Conservation (phyloP, 2,888 invertebrate genomes). For the Drosophila pseudotalamancana region DNA sequence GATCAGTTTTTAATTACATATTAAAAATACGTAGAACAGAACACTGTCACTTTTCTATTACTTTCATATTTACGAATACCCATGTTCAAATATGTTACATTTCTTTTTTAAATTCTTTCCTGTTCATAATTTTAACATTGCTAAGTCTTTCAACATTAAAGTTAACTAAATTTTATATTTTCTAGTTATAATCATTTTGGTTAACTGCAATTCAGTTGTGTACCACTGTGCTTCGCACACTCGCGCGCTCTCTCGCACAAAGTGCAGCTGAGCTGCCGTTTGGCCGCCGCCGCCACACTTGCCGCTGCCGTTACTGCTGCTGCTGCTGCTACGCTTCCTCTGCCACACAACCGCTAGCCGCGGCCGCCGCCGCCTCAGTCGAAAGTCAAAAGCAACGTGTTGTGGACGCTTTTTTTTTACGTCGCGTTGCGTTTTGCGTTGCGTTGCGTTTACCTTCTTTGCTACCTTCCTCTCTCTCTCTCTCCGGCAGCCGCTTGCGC, state of each 20-base stretch:
- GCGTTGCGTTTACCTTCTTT: constrained; percentile 76
- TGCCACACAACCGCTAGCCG: constrained; percentile 74
- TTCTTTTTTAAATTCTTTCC: background rate
- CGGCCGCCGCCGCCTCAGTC: constrained; percentile 77
- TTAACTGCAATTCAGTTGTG: background rate
- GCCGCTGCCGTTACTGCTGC: constrained; percentile 61
- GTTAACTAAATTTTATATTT: background rate
- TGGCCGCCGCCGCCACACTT: constrained; percentile 64
- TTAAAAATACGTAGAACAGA: background rate
- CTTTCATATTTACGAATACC: background rate
- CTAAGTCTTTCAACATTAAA: background rate
- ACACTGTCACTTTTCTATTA: background rate
- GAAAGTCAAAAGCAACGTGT: constrained; percentile 80
- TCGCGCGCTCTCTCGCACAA: constrained; percentile 71
- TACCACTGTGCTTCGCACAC: constrained; percentile 50
- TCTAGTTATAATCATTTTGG: constrained; percentile 5
- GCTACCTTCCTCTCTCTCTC: constrained; percentile 46
- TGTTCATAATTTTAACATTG: background rate
- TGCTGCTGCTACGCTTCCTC: constrained; percentile 68
- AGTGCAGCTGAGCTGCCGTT: constrained; percentile 80
- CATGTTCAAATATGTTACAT: too few relatives aligned
- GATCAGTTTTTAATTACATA: background rate
- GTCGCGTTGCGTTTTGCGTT: constrained; percentile 78
- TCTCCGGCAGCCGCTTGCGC: constrained; percentile 50
- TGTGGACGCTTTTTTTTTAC: constrained; percentile 79